Evolutionary conservation across 2,797 vertebrate species (phyloP).

Genomic region (Hydrocynus forskahlii): DNA sequence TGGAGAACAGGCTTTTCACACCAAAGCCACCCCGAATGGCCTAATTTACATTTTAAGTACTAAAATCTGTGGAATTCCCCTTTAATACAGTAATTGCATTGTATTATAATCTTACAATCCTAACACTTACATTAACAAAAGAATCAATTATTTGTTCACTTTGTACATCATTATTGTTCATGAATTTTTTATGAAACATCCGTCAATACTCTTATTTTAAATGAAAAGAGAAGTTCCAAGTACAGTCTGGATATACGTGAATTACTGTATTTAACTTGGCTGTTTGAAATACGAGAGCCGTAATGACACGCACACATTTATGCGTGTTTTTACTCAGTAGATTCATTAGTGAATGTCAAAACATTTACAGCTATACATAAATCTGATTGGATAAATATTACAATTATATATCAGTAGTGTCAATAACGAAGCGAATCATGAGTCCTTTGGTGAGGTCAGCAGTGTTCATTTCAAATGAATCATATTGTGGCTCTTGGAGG

Average conservation of each 20-base stretch:
- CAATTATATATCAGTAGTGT: neutral
- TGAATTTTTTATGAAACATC: slow-evolving; percentile 16
- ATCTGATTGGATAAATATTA: slow-evolving; percentile 12
- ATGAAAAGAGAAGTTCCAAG: neutral
- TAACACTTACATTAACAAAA: neutral
- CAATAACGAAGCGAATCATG: slow-evolving; percentile 1
- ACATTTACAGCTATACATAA: neutral
- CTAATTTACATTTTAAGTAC: too few relatives aligned
- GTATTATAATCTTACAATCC: too few relatives aligned
- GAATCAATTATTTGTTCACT: neutral
- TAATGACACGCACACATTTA: neutral
- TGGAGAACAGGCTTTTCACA: too few relatives aligned
- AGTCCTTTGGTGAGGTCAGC: neutral
- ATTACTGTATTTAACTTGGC: neutral
- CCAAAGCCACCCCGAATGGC: too few relatives aligned
- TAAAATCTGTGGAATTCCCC: too few relatives aligned
- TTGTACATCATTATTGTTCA: neutral
- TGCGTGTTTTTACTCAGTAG: neutral
- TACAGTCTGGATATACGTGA: neutral
- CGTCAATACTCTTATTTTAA: neutral
- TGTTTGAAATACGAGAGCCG: neutral
- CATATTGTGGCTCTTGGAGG: neutral
- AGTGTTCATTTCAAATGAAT: neutral
- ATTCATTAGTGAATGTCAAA: neutral
- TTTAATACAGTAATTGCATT: too few relatives aligned